Evolutionary conservation across 2,797 vertebrate species (phyloP), one percentile per base, ranked within the genome.

Genomic region (Mus minutoides): DNA sequence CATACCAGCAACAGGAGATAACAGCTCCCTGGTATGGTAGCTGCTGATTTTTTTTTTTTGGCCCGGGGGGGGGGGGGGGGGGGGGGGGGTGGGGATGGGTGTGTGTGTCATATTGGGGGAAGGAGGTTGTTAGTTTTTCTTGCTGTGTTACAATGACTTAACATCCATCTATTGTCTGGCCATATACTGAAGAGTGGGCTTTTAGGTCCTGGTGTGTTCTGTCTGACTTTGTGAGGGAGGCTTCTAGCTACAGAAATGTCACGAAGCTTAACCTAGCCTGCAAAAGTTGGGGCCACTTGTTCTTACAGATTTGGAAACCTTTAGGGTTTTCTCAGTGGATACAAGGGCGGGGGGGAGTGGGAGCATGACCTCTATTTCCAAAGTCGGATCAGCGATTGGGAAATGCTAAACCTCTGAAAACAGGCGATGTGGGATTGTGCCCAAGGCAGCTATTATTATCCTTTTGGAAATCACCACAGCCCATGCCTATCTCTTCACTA

Each of bases 321-420:
- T 96, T 10, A 94, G 79, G 73, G 79, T 89, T 93, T 94, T 79
- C 90, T 71, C 89, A 73, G 71, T 92, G 94, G 88, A 40, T 56
- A 11, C 46, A 85, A 75, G 46, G 46, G 49, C 0, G 49, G 13
- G 46, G 75, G 67, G 67, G 22, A 12, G 40, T 40, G 11, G 11
- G 9, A 40, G 21, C 37, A 10, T 76, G 37, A 40, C 29, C 91
- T 49, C 29, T 54, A 67, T 34, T 77, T 34, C 9, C 3, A 67
- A 91, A 92, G 69, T 54, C 40, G 34, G 79, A 37, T 13, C 64
- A 37, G 1, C 43, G 67, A 62, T 93, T 83, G 17, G 40, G 52
- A 52, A 60, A 89, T 67, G 78, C 85, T 89, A 64, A 49, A n/a
- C 24, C 46, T 79, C 56, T 67, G 10, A 60, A 29, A 58, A 62